A percentile compares a stretch with the other conserved stretches of the same genome.
These are phyloP conservation scores for Kryptolebias ocellatus DNA, from an alignment of 2,797 vertebrate genomes.

Conservation along the genomic window DNA sequence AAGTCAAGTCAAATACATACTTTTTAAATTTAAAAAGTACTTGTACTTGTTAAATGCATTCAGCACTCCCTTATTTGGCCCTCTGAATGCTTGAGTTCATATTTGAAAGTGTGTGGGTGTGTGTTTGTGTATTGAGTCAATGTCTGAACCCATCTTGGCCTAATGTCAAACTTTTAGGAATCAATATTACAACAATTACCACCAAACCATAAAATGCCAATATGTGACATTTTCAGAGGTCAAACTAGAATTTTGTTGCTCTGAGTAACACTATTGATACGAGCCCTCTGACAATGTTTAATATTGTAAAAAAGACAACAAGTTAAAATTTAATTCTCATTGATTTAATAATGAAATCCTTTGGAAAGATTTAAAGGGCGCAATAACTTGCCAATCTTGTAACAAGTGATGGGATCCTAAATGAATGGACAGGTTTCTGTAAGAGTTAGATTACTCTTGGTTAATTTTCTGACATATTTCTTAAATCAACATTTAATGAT, in stretches of 20 bases:
- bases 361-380: slow-evolving; percentile 19
- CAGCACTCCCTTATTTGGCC: neutral
- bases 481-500: too few relatives aligned
- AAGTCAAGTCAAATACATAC: neutral
- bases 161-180: slow-evolving; percentile 29
- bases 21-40: neutral
- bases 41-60: neutral
- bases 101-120: neutral
- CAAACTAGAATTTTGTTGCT: slow-evolving; percentile 39
- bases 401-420: neutral
- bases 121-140: neutral
- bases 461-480: too few relatives aligned
- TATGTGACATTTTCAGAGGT: slow-evolving; percentile 64
- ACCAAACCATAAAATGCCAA: slow-evolving; percentile 59
- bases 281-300: slow-evolving; percentile 13
- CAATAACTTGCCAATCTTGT: slow-evolving; percentile 3
- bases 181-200: slow-evolving; percentile 64
- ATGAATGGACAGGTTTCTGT: neutral
- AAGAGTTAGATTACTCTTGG: neutral
- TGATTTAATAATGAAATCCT: slow-evolving; percentile 34
- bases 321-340: slow-evolving; percentile 34
- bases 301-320: slow-evolving; percentile 24
- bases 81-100: neutral
- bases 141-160: slow-evolving; percentile 25
- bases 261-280: neutral